Percentiles rank a stretch among this genome's conserved stretches.
phyloP scores from a whole-genome alignment of 2,888 invertebrate genomes.

The Proisotoma minuta region DNA sequence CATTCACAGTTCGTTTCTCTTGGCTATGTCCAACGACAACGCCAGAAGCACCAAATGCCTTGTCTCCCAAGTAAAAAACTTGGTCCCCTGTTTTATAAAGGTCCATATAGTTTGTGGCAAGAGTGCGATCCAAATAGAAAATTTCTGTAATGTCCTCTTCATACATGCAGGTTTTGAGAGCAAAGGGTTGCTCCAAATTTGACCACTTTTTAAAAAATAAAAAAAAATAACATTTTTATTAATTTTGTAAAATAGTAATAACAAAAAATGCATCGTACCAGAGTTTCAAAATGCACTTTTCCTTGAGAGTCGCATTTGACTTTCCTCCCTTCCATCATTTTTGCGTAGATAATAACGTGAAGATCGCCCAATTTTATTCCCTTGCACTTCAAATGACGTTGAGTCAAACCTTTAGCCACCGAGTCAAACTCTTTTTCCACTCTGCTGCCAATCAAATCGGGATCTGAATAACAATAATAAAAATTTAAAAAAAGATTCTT shows the following conservation, averaged over 20 bases:
- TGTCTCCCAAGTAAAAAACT: conserved; percentile 40
- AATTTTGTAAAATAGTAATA: not conserved
- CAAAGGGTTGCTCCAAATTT: conserved; percentile 60
- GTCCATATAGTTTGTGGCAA: conserved; percentile 35
- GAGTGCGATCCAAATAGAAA: conserved; percentile 33
- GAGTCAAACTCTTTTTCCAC: conserved; percentile 29
- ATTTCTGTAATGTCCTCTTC: conserved; percentile 49
- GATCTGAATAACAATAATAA: too few species aligned
- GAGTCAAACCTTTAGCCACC: conserved; percentile 31
- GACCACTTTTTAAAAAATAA: too few species aligned
- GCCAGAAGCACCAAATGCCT: conserved; percentile 37
- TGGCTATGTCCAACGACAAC: conserved; percentile 35
- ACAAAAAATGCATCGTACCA: conserved; percentile 47
- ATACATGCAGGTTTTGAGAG: conserved; percentile 63
- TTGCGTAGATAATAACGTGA: conserved; percentile 62
- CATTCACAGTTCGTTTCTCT: conserved; percentile 28
- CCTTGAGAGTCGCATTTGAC: conserved; percentile 61
- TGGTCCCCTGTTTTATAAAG: conserved; percentile 36
- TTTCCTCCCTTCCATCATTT: conserved; percentile 65
- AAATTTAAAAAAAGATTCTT: not conserved
- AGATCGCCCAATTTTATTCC: conserved; percentile 73
- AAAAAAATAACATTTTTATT: not conserved
- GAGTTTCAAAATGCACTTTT: conserved; percentile 61
- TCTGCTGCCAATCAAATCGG: conserved; percentile 22
- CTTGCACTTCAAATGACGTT: conserved; percentile 60